Conservation (phyloP, 2,888 invertebrate species). For the Mayetiola destructor region DNA sequence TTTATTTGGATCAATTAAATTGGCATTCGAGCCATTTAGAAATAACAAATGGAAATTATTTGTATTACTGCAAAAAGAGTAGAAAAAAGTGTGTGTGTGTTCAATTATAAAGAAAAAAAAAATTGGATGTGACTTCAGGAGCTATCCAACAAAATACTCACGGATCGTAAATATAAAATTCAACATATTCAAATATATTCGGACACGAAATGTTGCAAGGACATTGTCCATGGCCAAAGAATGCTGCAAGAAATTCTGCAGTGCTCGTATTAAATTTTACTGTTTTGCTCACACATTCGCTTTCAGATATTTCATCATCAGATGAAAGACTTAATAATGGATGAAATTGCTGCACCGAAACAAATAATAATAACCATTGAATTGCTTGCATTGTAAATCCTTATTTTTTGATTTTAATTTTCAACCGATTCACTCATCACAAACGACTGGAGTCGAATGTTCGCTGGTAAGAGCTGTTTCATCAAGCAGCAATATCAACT, state of each 20-base stretch:
- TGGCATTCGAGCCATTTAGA: background rate
- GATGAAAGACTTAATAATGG: no score
- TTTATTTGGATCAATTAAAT: constrained; percentile 1
- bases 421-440: no score
- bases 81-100: background rate
- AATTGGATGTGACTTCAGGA: no score
- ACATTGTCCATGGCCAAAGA: background rate
- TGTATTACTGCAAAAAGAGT: background rate
- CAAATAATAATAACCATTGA: no score
- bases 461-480: no score
- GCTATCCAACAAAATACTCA: background rate
- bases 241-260: background rate
- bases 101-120: background rate
- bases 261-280: background rate
- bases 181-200: background rate
- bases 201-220: background rate
- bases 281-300: constrained; percentile 3
- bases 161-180: background rate
- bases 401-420: no score
- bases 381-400: no score
- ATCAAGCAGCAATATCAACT: no score
- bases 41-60: background rate
- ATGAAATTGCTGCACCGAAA: no score
- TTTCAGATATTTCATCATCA: no score
- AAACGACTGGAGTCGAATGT: no score